Conservation (phyloP, 1,140 invertebrate species). For the Drosophila parabipectinata region DNA sequence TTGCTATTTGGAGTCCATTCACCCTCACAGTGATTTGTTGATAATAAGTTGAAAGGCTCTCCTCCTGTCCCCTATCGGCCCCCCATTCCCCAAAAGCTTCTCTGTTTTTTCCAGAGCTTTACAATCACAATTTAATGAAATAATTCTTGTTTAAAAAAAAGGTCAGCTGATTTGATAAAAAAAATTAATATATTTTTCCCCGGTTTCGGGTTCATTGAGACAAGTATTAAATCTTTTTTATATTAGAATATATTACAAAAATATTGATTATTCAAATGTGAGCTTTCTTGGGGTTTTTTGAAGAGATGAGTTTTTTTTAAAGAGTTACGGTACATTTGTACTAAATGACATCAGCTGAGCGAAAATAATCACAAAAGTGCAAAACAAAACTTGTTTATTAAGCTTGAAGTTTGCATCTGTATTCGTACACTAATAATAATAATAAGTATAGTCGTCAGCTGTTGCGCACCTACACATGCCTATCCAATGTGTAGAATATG, state of each 20-base stretch:
- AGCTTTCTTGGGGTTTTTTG: too few species aligned
- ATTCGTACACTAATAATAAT: slow-evolving; percentile 6
- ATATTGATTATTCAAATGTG: not conserved
- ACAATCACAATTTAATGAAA: not conserved
- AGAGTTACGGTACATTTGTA: slow-evolving; percentile 6
- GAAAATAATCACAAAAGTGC: slow-evolving; percentile 54
- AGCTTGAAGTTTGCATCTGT: slow-evolving; percentile 13
- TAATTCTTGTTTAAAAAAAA: not conserved
- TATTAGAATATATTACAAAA: too few species aligned
- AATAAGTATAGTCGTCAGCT: slow-evolving; percentile 54
- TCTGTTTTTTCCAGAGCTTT: not conserved
- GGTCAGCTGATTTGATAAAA: not conserved
- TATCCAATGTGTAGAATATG: not conserved
- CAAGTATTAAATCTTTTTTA: too few species aligned
- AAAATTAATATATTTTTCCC: too few species aligned
- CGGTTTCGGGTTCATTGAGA: too few species aligned
- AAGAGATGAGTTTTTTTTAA: not conserved
- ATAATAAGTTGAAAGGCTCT: not conserved
- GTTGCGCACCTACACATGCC: slow-evolving; percentile 55
- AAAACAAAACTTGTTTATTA: slow-evolving; percentile 62
- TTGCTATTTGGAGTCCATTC: not conserved
- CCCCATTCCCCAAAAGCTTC: not conserved
- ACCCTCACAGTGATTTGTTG: not conserved
- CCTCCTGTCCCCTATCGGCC: not conserved
- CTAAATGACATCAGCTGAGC: slow-evolving; percentile 71